Percentiles rank a stretch among this genome's conserved stretches.
phyloP scores from a whole-genome alignment of 2,113 vertebrate genomes.

The Holacanthus passer region DNA sequence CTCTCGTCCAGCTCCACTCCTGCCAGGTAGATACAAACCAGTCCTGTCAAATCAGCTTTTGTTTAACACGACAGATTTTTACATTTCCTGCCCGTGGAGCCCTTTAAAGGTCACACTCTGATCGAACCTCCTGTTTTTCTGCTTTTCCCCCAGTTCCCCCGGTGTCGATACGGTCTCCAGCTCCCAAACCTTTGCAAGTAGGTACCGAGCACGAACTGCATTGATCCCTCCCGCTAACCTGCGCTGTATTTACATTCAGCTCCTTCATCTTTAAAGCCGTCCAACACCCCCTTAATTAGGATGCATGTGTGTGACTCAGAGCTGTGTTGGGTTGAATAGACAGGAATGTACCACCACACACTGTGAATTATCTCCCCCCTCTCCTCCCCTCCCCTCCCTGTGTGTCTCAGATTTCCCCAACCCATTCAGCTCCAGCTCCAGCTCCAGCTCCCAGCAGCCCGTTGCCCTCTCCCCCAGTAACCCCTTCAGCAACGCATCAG shows the following conservation, averaged over 20 bases:
- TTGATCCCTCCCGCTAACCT: constrained; percentile 18
- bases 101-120: constrained; percentile 27
- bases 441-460: constrained; percentile 75
- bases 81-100: not conserved
- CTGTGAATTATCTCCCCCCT: constrained; percentile 57
- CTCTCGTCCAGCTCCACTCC: constrained; percentile 84
- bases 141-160: constrained; percentile 75
- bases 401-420: constrained; percentile 87
- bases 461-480: constrained; percentile 88
- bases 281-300: constrained; percentile 41
- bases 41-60: constrained; percentile 15
- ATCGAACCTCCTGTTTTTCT: not conserved
- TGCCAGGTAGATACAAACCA: constrained; percentile 77
- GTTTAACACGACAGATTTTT: constrained; percentile 5
- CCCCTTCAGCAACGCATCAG: constrained; percentile 88
- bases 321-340: constrained; percentile 47
- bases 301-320: constrained; percentile 41
- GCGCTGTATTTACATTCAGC: constrained; percentile 26
- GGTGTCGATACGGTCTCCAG: constrained; percentile 77
- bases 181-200: constrained; percentile 84
- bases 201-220: constrained; percentile 25
- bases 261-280: constrained; percentile 6
- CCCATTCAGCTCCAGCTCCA: constrained; percentile 86
- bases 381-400: constrained; percentile 25
- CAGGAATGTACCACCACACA: constrained; percentile 64